Conservation (phyloP, 2,797 vertebrate genomes). For the Rallus crepitans region DNA sequence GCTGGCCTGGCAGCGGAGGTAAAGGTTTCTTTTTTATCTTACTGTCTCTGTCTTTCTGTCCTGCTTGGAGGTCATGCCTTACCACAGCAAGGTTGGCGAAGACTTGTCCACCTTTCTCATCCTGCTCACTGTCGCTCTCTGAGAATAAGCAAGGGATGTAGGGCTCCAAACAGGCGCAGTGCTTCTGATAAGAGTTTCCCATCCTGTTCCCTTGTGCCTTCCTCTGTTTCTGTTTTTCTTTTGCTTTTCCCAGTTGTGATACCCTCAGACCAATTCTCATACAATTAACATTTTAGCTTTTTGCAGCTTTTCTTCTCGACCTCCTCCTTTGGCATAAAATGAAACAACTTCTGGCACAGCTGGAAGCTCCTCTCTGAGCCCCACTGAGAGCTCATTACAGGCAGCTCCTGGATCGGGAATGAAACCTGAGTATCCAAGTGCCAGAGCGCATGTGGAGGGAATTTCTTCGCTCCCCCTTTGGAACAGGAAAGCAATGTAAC, state of each 20-base stretch:
- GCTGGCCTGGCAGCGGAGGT: conserved; percentile 21
- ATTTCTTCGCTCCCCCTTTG: conserved; percentile 56
- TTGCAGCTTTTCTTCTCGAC: background rate
- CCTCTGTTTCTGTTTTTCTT: background rate
- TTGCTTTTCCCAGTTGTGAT: background rate
- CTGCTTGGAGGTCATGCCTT: background rate
- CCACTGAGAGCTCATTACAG: conserved; percentile 4
- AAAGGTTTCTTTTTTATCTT: background rate
- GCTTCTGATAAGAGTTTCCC: conserved; percentile 67
- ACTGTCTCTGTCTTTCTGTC: background rate
- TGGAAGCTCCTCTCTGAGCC: background rate
- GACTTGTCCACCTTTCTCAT: background rate
- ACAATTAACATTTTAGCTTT: background rate
- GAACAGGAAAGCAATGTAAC: conserved; percentile 40
- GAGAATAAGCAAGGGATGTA: conserved; percentile 59
- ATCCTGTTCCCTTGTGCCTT: conserved; percentile 15
- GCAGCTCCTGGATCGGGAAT: background rate
- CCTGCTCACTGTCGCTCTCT: background rate
- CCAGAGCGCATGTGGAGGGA: background rate
- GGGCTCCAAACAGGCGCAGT: conserved; percentile 51
- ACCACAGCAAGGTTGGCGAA: conserved; percentile 22
- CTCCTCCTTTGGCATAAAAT: background rate
- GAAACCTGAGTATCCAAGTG: conserved; percentile 29
- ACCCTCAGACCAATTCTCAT: background rate
- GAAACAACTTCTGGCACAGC: background rate